Evolutionary conservation across 2,113 vertebrate genomes (phyloP), one percentile per base, ranked within the genome.

Genomic region (Syngnathus scovelli): DNA sequence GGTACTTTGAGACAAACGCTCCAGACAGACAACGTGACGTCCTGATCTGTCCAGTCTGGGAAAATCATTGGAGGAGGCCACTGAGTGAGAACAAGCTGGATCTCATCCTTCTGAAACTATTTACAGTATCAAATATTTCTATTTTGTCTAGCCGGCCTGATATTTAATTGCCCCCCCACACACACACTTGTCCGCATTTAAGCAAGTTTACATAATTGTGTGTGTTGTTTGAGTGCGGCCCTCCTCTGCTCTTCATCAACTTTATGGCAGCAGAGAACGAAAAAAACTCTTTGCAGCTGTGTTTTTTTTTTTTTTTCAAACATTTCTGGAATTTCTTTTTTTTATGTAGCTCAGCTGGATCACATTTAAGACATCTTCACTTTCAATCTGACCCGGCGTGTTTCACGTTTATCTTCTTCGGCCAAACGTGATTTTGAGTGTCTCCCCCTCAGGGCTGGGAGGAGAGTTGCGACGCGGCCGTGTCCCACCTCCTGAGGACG

Each of bases 401-500:
- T 46, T 44, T 46, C 6, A 13, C 55, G 9, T 15, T 58, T 7
- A 15, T 36, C 55, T 36, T 58, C 27, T 13, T 36, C 33, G 7
- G 49, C 8, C 8, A 52, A 52, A 52, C 19, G 49, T 52, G 21
- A 52, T 21, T 19, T 10, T 52, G 27, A 33, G 27, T 33, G 27
- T 33, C 27, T 43, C 23, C 5, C 65, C 19, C 44, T 23, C 33
- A 98, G 97, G 97, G 96, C 21, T 99, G 97, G 97, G 97, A 98
- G 89, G 97, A 99, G 89, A 92, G 92, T 6, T 96, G 95, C 66
- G 95, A 98, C 63, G 93, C 94, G 0, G 93, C 95, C 0, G 71
- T 99, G 52, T 93, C 95, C 67, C 94, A 95, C 79, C 93, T 98
- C 36, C 74, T 99, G 82, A 92, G 93, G 75, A 96, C 91, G 41